These are phyloP conservation scores for Aegithalos caudatus DNA, from an alignment of 2,113 vertebrate genomes.

Conservation along the genomic window DNA sequence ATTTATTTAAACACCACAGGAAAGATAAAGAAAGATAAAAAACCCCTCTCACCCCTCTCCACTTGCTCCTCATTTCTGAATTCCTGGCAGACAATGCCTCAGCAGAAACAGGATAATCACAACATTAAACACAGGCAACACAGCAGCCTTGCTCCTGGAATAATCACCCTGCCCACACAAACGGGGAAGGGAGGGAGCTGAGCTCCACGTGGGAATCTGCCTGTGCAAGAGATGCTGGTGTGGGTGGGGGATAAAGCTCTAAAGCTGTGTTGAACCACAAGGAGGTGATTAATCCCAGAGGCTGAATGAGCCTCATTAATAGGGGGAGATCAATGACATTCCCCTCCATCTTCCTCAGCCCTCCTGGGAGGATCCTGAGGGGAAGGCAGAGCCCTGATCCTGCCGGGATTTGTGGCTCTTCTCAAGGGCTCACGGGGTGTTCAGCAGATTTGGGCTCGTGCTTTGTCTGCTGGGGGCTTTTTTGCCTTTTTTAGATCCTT, in stretches of 20 bases:
- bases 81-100: neutral
- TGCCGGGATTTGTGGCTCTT: rapidly evolving
- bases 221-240: neutral
- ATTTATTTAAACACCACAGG: neutral
- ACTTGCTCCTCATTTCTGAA: neutral
- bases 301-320: neutral
- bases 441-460: neutral
- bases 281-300: neutral
- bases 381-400: neutral
- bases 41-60: neutral
- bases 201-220: neutral
- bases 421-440: neutral
- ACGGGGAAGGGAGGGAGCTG: neutral
- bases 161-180: neutral
- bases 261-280: neutral
- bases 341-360: neutral
- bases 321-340: neutral
- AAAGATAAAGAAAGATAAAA: neutral
- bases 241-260: neutral
- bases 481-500: no score
- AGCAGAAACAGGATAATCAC: neutral
- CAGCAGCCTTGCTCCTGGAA: neutral
- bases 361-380: neutral
- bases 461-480: neutral
- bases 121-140: neutral